A percentile compares a stretch with the other conserved stretches of the same genome.
Evolutionary conservation across 2,797 vertebrate genomes (phyloP).

Genomic region (Sphenodon punctatus): DNA sequence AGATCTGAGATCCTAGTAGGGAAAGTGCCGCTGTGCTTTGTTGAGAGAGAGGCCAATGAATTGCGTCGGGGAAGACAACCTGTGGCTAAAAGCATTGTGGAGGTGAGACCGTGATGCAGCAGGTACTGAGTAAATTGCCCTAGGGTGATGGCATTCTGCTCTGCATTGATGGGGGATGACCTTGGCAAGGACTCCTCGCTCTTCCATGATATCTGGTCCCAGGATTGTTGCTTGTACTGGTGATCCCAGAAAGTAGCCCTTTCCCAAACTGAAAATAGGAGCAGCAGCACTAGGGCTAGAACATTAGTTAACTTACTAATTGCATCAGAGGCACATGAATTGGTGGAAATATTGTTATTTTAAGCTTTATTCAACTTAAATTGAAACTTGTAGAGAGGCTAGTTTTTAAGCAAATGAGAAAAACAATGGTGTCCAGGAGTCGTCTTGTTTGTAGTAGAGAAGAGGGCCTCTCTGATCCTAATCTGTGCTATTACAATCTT

Average conservation of each 20-base stretch:
- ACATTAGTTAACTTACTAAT: neutral
- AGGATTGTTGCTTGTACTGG: neutral
- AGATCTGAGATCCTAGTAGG: conserved; percentile 79
- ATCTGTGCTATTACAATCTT: neutral
- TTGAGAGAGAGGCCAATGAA: conserved; percentile 92
- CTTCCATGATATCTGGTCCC: too few relatives aligned
- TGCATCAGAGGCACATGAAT: neutral
- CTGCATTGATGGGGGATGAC: neutral
- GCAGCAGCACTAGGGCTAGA: neutral
- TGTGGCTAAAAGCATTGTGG: conserved; percentile 84
- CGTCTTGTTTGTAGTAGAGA: neutral
- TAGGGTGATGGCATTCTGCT: neutral
- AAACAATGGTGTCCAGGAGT: neutral
- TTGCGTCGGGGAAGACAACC: conserved; percentile 85
- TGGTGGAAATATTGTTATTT: neutral
- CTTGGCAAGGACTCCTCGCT: too few relatives aligned
- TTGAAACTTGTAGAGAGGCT: neutral
- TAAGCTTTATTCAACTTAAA: neutral
- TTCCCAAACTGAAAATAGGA: neutral
- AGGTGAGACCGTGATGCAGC: conserved; percentile 75
- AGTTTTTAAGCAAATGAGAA: neutral
- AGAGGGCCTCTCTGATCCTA: neutral
- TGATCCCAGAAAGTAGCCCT: neutral
- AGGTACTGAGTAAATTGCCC: neutral
- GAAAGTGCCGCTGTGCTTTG: conserved; percentile 90